phyloP scores from a whole-genome alignment of 2,797 vertebrate species.

The Micrastur ruficollis region DNA sequence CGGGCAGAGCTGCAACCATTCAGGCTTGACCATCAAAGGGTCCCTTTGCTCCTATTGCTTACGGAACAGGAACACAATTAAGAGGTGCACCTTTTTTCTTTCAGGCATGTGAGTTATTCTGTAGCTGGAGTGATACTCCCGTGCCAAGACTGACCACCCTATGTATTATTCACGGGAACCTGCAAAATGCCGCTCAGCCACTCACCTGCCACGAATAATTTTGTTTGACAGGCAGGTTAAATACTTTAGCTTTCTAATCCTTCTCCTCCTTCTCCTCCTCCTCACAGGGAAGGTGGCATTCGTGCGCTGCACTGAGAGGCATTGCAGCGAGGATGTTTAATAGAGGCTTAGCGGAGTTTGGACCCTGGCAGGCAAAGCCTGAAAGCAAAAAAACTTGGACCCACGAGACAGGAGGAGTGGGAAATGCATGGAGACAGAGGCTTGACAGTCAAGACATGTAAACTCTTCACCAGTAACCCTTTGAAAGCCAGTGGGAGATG shows the following conservation, averaged over 20 bases:
- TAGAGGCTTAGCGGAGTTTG: background rate
- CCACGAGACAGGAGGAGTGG: background rate
- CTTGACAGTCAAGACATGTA: background rate
- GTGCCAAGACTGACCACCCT: background rate
- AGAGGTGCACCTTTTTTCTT: background rate
- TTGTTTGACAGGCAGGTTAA: constrained; percentile 31
- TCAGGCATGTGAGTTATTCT: background rate
- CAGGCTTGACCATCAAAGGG: background rate
- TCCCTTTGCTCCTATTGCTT: accelerated
- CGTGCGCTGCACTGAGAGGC: background rate
- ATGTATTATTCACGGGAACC: background rate
- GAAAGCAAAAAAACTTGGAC: background rate
- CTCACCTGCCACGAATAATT: background rate
- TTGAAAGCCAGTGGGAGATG: accelerated
- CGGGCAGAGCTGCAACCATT: background rate
- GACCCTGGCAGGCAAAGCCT: background rate
- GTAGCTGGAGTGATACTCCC: accelerated
- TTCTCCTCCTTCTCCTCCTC: background rate
- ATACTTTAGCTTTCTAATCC: background rate
- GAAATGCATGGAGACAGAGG: background rate
- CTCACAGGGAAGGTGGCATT: background rate
- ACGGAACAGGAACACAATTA: background rate
- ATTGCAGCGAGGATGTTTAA: background rate
- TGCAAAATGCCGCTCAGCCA: background rate
- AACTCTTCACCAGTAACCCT: background rate